These are phyloP conservation scores for Drosophila simulans DNA, from an alignment of 1,140 invertebrate genomes.

Conservation along the genomic window DNA sequence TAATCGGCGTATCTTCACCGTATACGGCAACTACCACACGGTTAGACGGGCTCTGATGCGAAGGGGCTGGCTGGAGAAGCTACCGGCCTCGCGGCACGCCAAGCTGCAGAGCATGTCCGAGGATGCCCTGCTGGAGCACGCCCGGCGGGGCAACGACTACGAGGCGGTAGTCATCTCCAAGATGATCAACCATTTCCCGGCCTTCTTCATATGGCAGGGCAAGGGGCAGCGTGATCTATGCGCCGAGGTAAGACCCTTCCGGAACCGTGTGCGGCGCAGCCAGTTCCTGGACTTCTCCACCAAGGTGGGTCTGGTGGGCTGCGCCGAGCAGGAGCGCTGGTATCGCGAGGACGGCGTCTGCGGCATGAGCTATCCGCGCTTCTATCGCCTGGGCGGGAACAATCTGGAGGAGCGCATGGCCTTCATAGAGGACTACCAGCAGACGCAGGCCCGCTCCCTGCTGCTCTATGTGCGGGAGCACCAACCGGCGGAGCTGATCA, in stretches of 20 bases:
- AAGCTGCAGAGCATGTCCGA: constrained; percentile 82
- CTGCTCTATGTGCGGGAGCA: constrained; percentile 90
- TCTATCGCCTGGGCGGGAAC: constrained; percentile 85
- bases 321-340: constrained; percentile 87
- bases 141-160: constrained; percentile 75
- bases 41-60: constrained; percentile 85
- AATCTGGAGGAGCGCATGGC: constrained; percentile 84
- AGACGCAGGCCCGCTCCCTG: constrained; percentile 93
- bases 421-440: constrained; percentile 87
- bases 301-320: constrained; percentile 87
- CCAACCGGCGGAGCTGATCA: constrained; percentile 34
- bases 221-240: constrained; percentile 72
- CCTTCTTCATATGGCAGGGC: constrained; percentile 87
- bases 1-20: constrained; percentile 77
- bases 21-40: constrained; percentile 76
- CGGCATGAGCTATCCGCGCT: constrained; percentile 86
- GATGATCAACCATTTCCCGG: constrained; percentile 86
- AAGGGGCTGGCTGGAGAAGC: constrained; percentile 88
- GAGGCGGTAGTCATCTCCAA: constrained; percentile 86
- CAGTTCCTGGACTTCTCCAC: constrained; percentile 86
- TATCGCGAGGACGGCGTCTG: constrained; percentile 86
- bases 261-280: constrained; percentile 86
- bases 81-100: constrained; percentile 72
- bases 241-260: constrained; percentile 83
- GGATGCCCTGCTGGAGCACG: constrained; percentile 67